Evolutionary conservation across 2,113 vertebrate species (phyloP), one percentile per base, ranked within the genome.

Genomic region (Ifrita kowaldi): DNA sequence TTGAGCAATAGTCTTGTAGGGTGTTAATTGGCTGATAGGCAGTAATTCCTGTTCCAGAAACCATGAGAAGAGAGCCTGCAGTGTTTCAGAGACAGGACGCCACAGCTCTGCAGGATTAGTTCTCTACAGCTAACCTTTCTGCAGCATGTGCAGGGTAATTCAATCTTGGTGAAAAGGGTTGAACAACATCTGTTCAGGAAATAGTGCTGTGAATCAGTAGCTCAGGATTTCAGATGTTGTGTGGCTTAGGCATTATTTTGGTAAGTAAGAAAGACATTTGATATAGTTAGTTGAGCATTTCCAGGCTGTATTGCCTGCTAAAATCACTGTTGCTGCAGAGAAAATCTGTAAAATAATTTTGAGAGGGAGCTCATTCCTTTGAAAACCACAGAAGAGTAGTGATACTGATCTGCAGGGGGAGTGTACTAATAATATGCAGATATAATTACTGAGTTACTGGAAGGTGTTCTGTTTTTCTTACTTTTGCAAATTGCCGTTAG

Each of bases 101-200:
- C 44, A 24, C 39, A 57, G 27, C 75, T 84, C 88, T 93, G 64
- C 71, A 90, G 71, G 42, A 59, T 83, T 85, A 79, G 33, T 19
- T 83, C 67, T 87, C 67, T 70, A 4, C 1, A 5, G 84, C 42
- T 94, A 96, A 90, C 94, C 91, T 97, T 96, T 96, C 92, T 97
- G 92, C 85, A 96, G 95, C 87, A 21, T 74, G 85, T 75, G 52
- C 41, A 60, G 52, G 35, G 67, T 94, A 95, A 97, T 96, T 97
- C 93, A 93, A 37, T 90, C 41, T 71, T 63, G 65, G 81, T 33
- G 16, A 86, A 95, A 95, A 95, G 69, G 71, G 94, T 91, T 91
- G 95, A 93, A 77, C 87, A 95, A 60, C 81, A 89, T 90, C 93
- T 96, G 94, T 70, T 96, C 94, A 95, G 93, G 94, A 97, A 95